Conservation (phyloP, 2,113 vertebrate genomes). For the Silurus meridionalis region DNA sequence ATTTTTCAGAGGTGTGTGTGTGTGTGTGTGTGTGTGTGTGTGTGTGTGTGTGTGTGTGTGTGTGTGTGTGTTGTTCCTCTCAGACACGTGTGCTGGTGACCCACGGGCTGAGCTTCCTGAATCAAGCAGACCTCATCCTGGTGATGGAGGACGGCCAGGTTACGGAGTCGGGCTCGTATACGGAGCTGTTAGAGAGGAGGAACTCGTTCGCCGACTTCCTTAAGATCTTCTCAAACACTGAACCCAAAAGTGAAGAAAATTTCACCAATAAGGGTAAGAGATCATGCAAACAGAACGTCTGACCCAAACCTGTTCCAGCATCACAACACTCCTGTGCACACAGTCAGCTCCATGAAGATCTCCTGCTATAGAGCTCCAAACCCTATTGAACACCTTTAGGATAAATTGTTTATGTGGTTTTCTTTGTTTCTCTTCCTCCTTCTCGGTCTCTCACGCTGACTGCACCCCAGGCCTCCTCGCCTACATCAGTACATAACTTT, state of each 20-base stretch:
- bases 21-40: not conserved
- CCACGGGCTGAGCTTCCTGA: constrained; percentile 78
- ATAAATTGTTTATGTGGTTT: too few relatives aligned
- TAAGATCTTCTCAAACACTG: constrained; percentile 52
- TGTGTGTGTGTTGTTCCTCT: not conserved
- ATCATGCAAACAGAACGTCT: not conserved
- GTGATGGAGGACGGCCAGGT: constrained; percentile 83
- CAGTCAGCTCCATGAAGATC: too few relatives aligned
- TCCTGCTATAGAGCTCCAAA: too few relatives aligned
- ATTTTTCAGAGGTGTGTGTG: not conserved
- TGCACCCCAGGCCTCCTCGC: too few relatives aligned
- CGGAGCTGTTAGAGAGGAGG: constrained; percentile 76
- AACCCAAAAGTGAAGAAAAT: constrained; percentile 50
- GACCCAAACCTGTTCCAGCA: too few relatives aligned
- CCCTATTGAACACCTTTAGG: too few relatives aligned
- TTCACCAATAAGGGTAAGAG: constrained; percentile 47
- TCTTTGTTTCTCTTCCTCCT: too few relatives aligned
- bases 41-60: too few relatives aligned
- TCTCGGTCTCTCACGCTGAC: too few relatives aligned
- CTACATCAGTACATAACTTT: too few relatives aligned
- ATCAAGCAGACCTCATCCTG: constrained; percentile 78
- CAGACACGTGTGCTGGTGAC: constrained; percentile 85
- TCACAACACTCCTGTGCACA: too few relatives aligned
- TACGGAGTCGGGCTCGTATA: constrained; percentile 83
- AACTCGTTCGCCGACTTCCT: constrained; percentile 79